These are phyloP conservation scores for Mnemiopsis leidyi DNA, from an alignment of 37 sponge, comb jelly and placozoan species.

Conservation along the genomic window DNA sequence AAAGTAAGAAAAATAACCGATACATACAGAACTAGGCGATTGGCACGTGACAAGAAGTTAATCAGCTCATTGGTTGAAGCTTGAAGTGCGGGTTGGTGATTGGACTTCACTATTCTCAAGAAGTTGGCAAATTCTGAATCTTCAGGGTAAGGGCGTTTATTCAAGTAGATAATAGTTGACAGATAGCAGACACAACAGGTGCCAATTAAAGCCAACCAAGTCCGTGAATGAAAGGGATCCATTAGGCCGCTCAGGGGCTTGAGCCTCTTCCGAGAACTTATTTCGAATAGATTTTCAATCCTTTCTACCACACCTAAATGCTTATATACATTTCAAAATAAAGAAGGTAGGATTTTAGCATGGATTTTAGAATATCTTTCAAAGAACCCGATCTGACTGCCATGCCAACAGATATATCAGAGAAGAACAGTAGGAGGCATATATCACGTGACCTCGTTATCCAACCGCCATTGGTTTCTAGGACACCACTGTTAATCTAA, in stretches of 20 bases:
- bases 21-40: constrained; percentile 14
- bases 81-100: background rate
- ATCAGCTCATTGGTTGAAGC: background rate
- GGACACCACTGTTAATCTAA: background rate
- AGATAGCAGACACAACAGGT: background rate
- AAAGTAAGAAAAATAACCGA: constrained; percentile 2
- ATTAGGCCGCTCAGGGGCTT: background rate
- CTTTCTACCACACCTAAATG: constrained; percentile 58
- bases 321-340: background rate
- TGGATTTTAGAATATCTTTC: background rate
- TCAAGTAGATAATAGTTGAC: background rate
- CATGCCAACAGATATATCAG: constrained; percentile 5
- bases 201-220: background rate
- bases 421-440: background rate
- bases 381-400: constrained; percentile 28
- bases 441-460: constrained; percentile 29
- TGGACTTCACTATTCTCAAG: background rate
- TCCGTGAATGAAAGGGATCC: background rate
- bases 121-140: background rate
- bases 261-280: background rate
- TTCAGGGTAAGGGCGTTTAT: background rate
- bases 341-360: constrained; percentile 45
- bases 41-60: background rate
- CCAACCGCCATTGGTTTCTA: background rate
- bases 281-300: background rate